Evolutionary conservation across 2,113 vertebrate species (phyloP).

Genomic region (Ophiodon elongatus): DNA sequence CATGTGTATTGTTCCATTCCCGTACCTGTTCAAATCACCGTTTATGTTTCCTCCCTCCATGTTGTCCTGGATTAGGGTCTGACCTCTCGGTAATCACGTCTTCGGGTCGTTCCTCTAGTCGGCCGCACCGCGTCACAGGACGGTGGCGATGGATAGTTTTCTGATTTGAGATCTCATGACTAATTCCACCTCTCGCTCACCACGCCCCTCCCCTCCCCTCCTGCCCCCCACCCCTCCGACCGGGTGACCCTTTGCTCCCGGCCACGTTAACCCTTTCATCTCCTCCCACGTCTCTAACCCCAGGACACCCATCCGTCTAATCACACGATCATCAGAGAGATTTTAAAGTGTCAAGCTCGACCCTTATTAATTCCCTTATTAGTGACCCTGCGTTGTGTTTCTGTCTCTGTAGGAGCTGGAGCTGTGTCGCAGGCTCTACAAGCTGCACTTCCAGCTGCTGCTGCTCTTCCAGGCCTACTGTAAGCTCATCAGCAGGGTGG

Average conservation of each 20-base stretch:
- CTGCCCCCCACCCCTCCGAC: no score
- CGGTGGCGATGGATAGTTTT: slow-evolving; percentile 30
- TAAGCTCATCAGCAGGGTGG: slow-evolving; percentile 96
- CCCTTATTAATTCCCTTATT: neutral
- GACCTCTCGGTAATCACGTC: slow-evolving; percentile 16
- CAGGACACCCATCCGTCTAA: slow-evolving; percentile 63
- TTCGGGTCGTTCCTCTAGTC: no score
- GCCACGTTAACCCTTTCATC: slow-evolving; percentile 72
- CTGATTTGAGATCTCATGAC: slow-evolving; percentile 50
- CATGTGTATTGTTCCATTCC: slow-evolving; percentile 66
- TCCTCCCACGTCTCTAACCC: slow-evolving; percentile 72
- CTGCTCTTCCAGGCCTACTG: slow-evolving; percentile 99
- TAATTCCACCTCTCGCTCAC: slow-evolving; percentile 58
- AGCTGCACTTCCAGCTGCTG: slow-evolving; percentile 97
- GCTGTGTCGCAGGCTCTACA: slow-evolving; percentile 95
- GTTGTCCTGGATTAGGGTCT: slow-evolving; percentile 38
- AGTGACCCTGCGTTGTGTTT: neutral
- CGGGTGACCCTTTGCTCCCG: slow-evolving; percentile 32
- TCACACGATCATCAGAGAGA: slow-evolving; percentile 56
- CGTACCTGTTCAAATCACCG: slow-evolving; percentile 28
- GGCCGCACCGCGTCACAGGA: no score
- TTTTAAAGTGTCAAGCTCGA: neutral
- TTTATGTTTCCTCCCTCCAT: slow-evolving; percentile 8
- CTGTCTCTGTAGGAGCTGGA: slow-evolving; percentile 91
- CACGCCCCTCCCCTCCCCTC: no score